Evolutionary conservation across 2,113 vertebrate species (phyloP).

Genomic region (Nyctereutes procyonoides): DNA sequence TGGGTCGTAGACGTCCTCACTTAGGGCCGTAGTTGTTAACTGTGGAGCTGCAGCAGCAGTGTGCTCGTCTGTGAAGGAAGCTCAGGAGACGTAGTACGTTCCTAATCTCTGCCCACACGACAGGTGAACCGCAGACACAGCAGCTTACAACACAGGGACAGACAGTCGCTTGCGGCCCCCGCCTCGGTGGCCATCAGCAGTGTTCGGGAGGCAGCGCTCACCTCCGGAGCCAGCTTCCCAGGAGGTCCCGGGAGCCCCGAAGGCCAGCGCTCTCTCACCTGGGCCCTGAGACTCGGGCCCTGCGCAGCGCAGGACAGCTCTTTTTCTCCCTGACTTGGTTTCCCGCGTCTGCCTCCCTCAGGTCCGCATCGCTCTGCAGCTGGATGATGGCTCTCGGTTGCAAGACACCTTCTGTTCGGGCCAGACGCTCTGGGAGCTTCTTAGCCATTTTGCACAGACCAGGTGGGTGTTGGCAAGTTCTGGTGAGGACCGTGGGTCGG

Average conservation of each 20-base stretch:
- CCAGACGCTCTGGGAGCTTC: slow-evolving; percentile 94
- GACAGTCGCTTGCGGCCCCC: too few relatives aligned
- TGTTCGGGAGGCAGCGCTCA: fast-evolving
- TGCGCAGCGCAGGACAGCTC: fast-evolving
- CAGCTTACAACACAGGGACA: fast-evolving
- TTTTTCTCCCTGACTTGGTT: neutral
- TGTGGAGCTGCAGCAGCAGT: neutral
- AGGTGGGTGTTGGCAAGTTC: slow-evolving; percentile 85
- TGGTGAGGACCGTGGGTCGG: too few relatives aligned
- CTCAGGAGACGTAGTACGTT: fast-evolving
- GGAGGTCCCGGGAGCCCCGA: fast-evolving
- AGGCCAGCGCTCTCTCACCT: fast-evolving
- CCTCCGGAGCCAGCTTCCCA: neutral
- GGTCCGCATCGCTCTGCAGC: slow-evolving; percentile 94
- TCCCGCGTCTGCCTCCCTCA: slow-evolving; percentile 55
- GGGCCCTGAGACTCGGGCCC: neutral
- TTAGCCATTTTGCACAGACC: slow-evolving; percentile 91
- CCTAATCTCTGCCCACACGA: fast-evolving
- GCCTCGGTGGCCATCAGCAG: too few relatives aligned
- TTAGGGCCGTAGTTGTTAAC: neutral
- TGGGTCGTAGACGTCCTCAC: neutral
- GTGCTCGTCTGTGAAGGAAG: neutral
- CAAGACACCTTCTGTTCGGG: slow-evolving; percentile 91
- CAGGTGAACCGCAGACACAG: too few relatives aligned
- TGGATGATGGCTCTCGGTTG: slow-evolving; percentile 93